Conservation (phyloP, 2,888 invertebrate genomes). For the Argyresthia goedartella region DNA sequence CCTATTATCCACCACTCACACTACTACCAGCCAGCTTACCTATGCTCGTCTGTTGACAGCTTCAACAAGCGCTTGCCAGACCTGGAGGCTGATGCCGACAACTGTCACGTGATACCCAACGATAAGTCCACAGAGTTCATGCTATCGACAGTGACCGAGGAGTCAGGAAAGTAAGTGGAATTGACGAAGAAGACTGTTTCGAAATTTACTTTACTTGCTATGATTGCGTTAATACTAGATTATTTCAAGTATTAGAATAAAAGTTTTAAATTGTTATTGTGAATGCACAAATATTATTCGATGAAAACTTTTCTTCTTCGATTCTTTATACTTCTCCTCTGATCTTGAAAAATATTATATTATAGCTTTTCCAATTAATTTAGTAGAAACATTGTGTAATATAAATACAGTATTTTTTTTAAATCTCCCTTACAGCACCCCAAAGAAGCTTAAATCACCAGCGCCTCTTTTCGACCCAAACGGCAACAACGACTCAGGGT, state of each 20-base stretch:
- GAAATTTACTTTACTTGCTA: too few species aligned
- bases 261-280: too few species aligned
- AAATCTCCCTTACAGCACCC: conserved; percentile 23
- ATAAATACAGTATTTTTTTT: neutral
- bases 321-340: too few species aligned
- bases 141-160: conserved; percentile 89
- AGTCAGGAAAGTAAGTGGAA: conserved; percentile 79
- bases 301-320: too few species aligned
- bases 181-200: too few species aligned
- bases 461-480: conserved; percentile 76
- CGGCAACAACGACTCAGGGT: conserved; percentile 88
- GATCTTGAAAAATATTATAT: too few species aligned
- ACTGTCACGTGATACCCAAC: conserved; percentile 89
- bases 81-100: conserved; percentile 70
- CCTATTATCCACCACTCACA: too few species aligned
- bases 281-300: too few species aligned
- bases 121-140: conserved; percentile 93
- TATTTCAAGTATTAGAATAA: too few species aligned
- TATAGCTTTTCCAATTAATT: too few species aligned
- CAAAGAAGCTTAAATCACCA: conserved; percentile 46
- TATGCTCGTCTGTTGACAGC: conserved; percentile 19
- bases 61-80: conserved; percentile 71
- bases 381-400: neutral
- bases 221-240: too few species aligned
- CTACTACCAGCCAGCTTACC: too few species aligned